phyloP scores from a whole-genome alignment of 2,797 vertebrate species.

The Hypotaenidia philippensis region DNA sequence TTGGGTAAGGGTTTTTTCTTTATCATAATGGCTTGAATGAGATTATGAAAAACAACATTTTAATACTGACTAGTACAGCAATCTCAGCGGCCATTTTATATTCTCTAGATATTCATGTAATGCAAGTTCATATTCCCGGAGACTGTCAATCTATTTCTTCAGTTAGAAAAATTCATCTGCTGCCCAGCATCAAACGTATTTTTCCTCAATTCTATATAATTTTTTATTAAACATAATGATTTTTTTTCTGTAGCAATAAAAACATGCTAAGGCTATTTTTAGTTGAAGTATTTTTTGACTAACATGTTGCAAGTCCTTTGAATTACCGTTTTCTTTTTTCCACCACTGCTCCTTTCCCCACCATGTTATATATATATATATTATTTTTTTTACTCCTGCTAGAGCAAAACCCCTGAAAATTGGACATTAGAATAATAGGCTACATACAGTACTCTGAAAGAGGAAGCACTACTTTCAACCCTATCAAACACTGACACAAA shows the following conservation, averaged over 20 bases:
- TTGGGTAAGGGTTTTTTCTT: background rate
- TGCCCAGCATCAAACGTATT: background rate
- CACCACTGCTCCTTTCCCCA: background rate
- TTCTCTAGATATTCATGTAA: conserved; percentile 15
- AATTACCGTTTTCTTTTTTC: background rate
- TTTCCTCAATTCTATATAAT: background rate
- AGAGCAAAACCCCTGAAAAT: background rate
- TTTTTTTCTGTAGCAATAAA: background rate
- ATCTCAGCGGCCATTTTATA: conserved; percentile 20
- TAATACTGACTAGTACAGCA: conserved; percentile 1
- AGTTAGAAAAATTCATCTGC: conserved; percentile 36
- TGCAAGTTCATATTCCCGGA: conserved; percentile 2
- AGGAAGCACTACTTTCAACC: background rate
- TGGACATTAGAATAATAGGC: background rate
- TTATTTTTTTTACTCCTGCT: background rate
- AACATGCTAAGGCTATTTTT: background rate
- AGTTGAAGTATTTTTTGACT: background rate
- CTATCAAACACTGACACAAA: background rate
- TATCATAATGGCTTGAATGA: background rate
- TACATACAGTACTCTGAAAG: background rate
- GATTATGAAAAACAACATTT: conserved; percentile 28
- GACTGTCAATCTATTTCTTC: conserved; percentile 13
- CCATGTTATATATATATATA: background rate
- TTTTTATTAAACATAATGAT: background rate
- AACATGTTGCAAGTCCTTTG: background rate